phyloP scores from a whole-genome alignment of 2,888 invertebrate species.

The Netelia virgata region DNA sequence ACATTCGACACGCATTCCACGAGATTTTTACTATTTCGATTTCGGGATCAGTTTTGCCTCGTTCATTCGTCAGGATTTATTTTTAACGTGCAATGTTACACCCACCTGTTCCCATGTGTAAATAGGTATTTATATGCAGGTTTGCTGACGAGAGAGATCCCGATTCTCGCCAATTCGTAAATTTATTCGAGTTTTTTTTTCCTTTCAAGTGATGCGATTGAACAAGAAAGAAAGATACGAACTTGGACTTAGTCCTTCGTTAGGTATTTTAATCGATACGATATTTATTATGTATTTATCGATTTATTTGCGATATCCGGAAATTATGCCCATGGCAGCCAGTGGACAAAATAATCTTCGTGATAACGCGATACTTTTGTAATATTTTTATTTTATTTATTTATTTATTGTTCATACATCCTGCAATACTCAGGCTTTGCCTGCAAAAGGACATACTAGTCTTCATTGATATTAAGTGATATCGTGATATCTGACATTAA shows the following conservation, averaged over 20 bases:
- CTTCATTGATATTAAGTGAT: slow-evolving; percentile 49
- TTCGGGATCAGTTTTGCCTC: slow-evolving; percentile 41
- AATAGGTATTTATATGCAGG: slow-evolving; percentile 70
- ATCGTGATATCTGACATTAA: slow-evolving; percentile 39
- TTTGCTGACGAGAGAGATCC: slow-evolving; percentile 44
- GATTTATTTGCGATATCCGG: not conserved
- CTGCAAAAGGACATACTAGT: slow-evolving; percentile 41
- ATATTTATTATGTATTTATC: slow-evolving; percentile 21
- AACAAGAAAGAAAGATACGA: slow-evolving; percentile 27
- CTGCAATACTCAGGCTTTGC: slow-evolving; percentile 50
- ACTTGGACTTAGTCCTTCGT: slow-evolving; percentile 18
- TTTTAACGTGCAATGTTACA: slow-evolving; percentile 81
- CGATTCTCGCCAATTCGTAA: slow-evolving; percentile 29
- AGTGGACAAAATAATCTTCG: slow-evolving; percentile 30
- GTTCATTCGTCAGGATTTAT: slow-evolving; percentile 28
- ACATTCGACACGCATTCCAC: slow-evolving; percentile 20
- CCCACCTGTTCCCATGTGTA: slow-evolving; percentile 74
- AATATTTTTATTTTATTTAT: not conserved
- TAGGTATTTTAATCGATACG: slow-evolving; percentile 48
- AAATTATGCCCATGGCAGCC: slow-evolving; percentile 38
- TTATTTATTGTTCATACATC: slow-evolving; percentile 29
- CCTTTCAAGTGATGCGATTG: slow-evolving; percentile 14
- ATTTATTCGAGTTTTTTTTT: slow-evolving; percentile 42
- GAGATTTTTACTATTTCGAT: slow-evolving; percentile 30
- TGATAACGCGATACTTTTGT: not conserved